Conservation (phyloP, 2,888 invertebrate genomes). For the Drosophila infuscata region DNA sequence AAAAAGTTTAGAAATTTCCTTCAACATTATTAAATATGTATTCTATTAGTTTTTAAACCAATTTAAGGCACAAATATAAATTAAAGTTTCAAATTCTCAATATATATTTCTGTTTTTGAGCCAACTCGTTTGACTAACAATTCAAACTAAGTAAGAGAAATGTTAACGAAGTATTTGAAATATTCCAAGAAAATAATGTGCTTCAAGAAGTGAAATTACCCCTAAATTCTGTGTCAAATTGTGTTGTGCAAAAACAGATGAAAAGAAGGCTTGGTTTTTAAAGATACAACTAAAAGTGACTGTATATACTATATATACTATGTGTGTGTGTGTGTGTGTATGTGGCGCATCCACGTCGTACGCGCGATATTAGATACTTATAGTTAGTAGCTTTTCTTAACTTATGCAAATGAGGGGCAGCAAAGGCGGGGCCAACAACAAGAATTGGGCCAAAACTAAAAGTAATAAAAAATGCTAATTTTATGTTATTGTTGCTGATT, state of each 20-base stretch:
- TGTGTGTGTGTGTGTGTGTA: background rate
- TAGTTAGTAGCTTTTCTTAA: slow-evolving; percentile 57
- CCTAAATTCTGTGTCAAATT: background rate
- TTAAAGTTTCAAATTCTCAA: background rate
- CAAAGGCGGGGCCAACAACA: slow-evolving; percentile 16
- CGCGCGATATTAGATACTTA: slow-evolving; percentile 58
- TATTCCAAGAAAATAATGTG: background rate
- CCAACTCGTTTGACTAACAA: background rate
- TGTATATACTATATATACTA: slow-evolving; percentile 13
- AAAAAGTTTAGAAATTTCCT: no score
- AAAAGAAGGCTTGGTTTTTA: slow-evolving; percentile 10
- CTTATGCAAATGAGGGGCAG: slow-evolving; percentile 67
- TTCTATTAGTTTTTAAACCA: no score
- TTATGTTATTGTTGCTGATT: slow-evolving; percentile 75
- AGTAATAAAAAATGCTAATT: slow-evolving; percentile 80
- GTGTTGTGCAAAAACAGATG: slow-evolving; percentile 4
- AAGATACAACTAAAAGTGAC: slow-evolving; percentile 30
- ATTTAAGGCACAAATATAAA: background rate
- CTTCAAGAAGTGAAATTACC: background rate
- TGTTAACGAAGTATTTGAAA: background rate
- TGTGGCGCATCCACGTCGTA: slow-evolving; percentile 54
- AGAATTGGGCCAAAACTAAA: slow-evolving; percentile 65
- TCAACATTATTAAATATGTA: no score
- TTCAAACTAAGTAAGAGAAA: background rate
- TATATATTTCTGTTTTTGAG: background rate